Percentiles rank a stretch among this genome's conserved stretches.
Conservation (phyloP, 2,888 invertebrate genomes). For the Himalopsyche tibetana region DNA sequence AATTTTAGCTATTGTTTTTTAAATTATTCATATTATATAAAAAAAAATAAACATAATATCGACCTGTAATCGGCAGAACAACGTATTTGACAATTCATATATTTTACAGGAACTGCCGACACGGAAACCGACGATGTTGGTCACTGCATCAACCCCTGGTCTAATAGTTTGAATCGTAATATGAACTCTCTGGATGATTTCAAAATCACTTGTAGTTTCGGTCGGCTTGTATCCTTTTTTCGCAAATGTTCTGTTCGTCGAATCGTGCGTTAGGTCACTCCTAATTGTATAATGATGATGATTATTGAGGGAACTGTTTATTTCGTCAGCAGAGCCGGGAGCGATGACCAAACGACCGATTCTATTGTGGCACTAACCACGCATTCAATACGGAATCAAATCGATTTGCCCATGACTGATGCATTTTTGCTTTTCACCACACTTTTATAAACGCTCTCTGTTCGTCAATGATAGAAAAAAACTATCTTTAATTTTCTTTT, state of each 20-base stretch:
- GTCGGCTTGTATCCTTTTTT: not conserved
- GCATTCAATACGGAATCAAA: constrained; percentile 25
- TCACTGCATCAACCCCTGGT: no score
- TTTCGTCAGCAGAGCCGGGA: not conserved
- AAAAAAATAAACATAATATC: no score
- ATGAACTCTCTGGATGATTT: not conserved
- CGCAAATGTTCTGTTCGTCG: not conserved
- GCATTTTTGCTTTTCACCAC: not conserved
- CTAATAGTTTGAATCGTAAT: no score
- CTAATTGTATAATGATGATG: not conserved
- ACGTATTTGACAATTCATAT: no score
- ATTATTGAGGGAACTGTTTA: not conserved
- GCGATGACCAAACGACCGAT: constrained; percentile 16
- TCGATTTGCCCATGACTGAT: constrained; percentile 30
- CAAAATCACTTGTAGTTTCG: not conserved
- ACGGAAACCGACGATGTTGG: no score
- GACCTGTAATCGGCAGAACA: no score
- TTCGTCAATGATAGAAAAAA: not conserved
- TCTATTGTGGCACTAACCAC: not conserved
- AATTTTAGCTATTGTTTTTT: no score
- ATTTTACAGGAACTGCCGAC: no score
- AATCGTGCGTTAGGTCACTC: not conserved
- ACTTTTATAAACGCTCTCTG: not conserved
- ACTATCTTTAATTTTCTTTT: not conserved
- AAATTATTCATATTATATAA: no score